phyloP scores from a whole-genome alignment of 1,140 invertebrate genomes.

The Leptinotarsa undecemlineata region DNA sequence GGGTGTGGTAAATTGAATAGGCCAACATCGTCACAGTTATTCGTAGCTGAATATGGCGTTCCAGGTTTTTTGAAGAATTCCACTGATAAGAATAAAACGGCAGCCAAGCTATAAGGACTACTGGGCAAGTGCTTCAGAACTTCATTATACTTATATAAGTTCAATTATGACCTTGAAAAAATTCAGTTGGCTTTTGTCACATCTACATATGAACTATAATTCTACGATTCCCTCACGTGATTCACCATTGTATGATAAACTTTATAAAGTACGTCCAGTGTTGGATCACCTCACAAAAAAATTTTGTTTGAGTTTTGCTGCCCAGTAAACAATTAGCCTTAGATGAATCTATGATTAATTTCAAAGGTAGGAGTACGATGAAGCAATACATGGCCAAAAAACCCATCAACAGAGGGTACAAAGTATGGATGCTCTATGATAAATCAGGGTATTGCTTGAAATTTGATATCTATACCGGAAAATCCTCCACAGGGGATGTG shows the following conservation, averaged over 20 bases:
- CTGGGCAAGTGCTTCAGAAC: too few relatives aligned
- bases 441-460: too few relatives aligned
- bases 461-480: too few relatives aligned
- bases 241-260: slow-evolving; percentile 41
- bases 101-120: too few relatives aligned
- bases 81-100: too few relatives aligned
- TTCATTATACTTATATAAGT: too few relatives aligned
- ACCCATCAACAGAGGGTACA: slow-evolving; percentile 57
- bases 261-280: slow-evolving; percentile 39
- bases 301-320: slow-evolving; percentile 29
- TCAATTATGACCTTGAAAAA: too few relatives aligned
- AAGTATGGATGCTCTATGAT: slow-evolving; percentile 48
- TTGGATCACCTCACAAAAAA: slow-evolving; percentile 20
- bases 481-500: too few relatives aligned
- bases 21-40: not conserved
- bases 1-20: not conserved
- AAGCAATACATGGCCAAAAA: slow-evolving; percentile 38
- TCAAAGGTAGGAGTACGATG: slow-evolving; percentile 47
- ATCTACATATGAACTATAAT: slow-evolving; percentile 49
- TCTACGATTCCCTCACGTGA: slow-evolving; percentile 30
- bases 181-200: slow-evolving; percentile 30
- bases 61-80: too few relatives aligned
- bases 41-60: not conserved
- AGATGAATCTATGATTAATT: slow-evolving; percentile 44
- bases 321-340: slow-evolving; percentile 19